Percentiles rank a stretch among this genome's conserved stretches.
Evolutionary conservation across 2,797 vertebrate genomes (phyloP).

Genomic region (Sebastes melanostomus): DNA sequence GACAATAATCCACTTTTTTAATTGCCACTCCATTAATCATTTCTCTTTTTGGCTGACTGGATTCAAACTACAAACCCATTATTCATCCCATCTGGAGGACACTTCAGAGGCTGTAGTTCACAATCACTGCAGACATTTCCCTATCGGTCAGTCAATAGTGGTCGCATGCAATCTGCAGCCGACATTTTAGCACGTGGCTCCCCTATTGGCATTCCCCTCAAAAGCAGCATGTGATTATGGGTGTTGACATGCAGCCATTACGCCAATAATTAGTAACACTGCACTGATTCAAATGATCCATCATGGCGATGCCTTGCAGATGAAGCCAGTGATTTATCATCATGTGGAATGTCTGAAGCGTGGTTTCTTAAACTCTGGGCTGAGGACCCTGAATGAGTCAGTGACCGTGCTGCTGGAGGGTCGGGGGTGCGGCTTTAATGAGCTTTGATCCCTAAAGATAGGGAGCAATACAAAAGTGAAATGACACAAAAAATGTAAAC

Average conservation of each 20-base stretch:
- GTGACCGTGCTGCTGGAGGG: not conserved
- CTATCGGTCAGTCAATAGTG: conserved; percentile 65
- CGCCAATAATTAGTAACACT: conserved; percentile 64
- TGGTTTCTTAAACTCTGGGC: not conserved
- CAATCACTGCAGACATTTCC: conserved; percentile 70
- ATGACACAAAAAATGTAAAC: not conserved
- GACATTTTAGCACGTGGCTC: conserved; percentile 26
- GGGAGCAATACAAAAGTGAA: not conserved
- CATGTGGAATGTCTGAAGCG: conserved; percentile 11
- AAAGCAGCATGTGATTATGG: conserved; percentile 61
- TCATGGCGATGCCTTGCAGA: conserved; percentile 50
- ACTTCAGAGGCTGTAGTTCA: conserved; percentile 37
- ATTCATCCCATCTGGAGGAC: conserved; percentile 43
- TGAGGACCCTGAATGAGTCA: not conserved
- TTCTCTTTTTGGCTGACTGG: conserved; percentile 8
- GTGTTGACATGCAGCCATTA: conserved; percentile 60
- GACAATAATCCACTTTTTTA: not conserved
- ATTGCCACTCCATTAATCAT: not conserved
- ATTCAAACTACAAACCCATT: conserved; percentile 46
- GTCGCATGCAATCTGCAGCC: conserved; percentile 71
- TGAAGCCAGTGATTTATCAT: conserved; percentile 70
- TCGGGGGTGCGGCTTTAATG: not conserved
- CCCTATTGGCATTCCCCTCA: conserved; percentile 75
- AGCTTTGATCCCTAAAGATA: not conserved
- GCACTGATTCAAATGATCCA: conserved; percentile 69